phyloP scores from a whole-genome alignment of 53 echinoderm and acorn worm genomes.

The Mesocentrotus franciscanus region DNA sequence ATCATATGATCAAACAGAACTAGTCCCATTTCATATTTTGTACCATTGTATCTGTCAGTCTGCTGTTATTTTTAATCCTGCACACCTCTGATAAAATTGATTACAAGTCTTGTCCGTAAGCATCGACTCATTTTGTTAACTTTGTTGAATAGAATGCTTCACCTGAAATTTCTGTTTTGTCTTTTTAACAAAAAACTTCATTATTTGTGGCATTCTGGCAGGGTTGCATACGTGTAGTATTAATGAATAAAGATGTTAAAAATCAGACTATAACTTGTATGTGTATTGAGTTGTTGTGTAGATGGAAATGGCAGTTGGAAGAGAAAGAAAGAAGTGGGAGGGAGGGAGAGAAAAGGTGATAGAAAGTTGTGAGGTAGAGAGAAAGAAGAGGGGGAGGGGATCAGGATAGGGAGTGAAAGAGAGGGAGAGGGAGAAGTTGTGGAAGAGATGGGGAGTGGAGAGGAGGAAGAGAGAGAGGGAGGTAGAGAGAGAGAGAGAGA shows the following conservation, averaged over 20 bases:
- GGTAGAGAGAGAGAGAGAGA: no score
- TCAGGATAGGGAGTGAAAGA: not conserved
- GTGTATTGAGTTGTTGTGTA: not conserved
- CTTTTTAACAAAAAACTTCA: not conserved
- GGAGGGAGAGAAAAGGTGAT: no score
- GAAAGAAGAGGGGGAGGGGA: no score
- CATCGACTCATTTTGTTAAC: not conserved
- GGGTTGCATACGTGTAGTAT: constrained; percentile 4
- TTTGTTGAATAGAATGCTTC: not conserved
- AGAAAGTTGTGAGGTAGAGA: no score
- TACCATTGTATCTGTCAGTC: not conserved
- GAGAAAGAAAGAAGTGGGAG: no score
- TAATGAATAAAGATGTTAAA: not conserved
- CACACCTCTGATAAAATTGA: not conserved
- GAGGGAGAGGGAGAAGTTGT: not conserved
- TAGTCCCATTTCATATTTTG: not conserved
- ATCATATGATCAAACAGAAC: not conserved
- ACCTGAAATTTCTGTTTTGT: not conserved
- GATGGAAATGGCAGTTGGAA: no score
- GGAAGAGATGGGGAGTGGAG: not conserved
- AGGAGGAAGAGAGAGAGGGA: not conserved
- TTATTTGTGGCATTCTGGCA: constrained; percentile 10
- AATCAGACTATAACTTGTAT: not conserved
- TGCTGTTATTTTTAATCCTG: not conserved
- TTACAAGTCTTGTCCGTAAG: not conserved